Percentiles rank a stretch among this genome's conserved stretches.
These are phyloP conservation scores for Tuta absoluta DNA, from an alignment of 2,888 invertebrate species.

Conservation along the genomic window DNA sequence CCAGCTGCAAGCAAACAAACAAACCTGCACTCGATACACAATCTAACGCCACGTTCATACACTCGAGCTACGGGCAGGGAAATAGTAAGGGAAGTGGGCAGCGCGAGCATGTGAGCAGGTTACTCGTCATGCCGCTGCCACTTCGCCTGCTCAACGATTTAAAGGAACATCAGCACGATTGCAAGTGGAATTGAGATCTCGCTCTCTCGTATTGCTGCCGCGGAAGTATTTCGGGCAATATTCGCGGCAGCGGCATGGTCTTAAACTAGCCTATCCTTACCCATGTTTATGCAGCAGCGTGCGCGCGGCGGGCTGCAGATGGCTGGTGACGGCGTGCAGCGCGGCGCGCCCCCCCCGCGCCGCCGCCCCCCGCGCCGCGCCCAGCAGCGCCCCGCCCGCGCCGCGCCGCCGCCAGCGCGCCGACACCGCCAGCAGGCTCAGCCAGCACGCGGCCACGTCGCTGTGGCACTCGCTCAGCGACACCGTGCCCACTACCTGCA, in stretches of 20 bases:
- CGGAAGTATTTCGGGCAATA: no score
- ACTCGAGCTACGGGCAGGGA: no score
- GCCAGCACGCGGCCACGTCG: not conserved
- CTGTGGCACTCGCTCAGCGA: not conserved
- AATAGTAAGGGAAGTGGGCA: no score
- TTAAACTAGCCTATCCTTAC: no score
- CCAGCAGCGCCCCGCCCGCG: slow-evolving; percentile 43
- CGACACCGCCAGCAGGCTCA: not conserved
- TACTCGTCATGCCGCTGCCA: no score
- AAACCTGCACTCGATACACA: not conserved
- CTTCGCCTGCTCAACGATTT: no score
- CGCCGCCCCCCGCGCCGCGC: slow-evolving; percentile 31
- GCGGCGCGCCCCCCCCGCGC: slow-evolving; percentile 29
- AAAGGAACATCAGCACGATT: no score
- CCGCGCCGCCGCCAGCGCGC: slow-evolving; percentile 45
- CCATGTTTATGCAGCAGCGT: slow-evolving; percentile 38
- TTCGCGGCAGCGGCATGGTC: no score
- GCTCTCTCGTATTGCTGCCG: no score
- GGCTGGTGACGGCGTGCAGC: slow-evolving; percentile 40
- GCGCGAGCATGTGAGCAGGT: no score
- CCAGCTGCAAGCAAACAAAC: slow-evolving; percentile 45
- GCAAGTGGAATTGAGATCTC: no score
- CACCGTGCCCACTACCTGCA: slow-evolving; percentile 19
- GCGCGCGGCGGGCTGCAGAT: slow-evolving; percentile 42
- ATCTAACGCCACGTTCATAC: no score